phyloP scores from a whole-genome alignment of 2,888 invertebrate genomes.

The Galeruca laticollis region DNA sequence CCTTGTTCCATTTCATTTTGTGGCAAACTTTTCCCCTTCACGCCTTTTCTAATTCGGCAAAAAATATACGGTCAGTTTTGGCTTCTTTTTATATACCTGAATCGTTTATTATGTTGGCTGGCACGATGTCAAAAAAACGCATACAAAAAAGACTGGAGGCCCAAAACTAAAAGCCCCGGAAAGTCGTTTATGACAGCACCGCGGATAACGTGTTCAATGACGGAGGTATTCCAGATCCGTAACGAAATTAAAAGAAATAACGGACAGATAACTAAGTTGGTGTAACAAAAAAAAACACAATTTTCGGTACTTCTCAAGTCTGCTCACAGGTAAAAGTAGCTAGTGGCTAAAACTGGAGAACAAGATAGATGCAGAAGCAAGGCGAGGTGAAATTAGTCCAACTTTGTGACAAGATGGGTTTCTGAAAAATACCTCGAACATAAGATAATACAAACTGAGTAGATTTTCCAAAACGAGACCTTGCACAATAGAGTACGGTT shows the following conservation, averaged over 20 bases:
- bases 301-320: no score
- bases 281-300: no score
- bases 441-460: no score
- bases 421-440: no score
- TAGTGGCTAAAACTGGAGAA: no score
- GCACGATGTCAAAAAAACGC: conserved; percentile 41
- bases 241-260: background rate
- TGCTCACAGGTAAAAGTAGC: no score
- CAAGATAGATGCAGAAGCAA: no score
- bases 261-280: no score
- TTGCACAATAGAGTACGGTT: no score
- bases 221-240: conserved; percentile 29
- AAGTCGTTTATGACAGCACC: conserved; percentile 45
- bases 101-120: conserved; percentile 46
- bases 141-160: conserved; percentile 40
- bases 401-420: no score
- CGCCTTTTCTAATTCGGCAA: conserved; percentile 41
- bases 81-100: conserved; percentile 36
- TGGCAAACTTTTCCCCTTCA: conserved; percentile 39
- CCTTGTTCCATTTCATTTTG: conserved; percentile 41
- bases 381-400: no score
- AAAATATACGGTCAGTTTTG: conserved; percentile 44
- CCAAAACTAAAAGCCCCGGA: conserved; percentile 39
- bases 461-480: no score
- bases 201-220: conserved; percentile 40